Base-by-base conservation (phyloP, 2,888 invertebrate species). In the Ashinkailepas kermadecensis region DNA sequence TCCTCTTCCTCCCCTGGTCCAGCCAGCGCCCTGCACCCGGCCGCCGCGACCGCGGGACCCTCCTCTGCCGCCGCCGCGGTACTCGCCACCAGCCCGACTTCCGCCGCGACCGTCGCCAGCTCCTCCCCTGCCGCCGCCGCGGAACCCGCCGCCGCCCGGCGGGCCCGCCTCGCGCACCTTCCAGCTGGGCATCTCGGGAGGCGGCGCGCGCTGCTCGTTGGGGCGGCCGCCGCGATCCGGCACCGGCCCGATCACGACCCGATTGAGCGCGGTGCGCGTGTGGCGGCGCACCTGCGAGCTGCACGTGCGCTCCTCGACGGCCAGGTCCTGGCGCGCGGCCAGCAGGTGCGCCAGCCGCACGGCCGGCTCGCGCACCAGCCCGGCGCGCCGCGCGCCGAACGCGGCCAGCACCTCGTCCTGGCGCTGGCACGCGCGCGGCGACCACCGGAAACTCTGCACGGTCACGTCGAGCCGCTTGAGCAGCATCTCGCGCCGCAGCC, bases 111-210 rank as follows among this genome's bases (percentile, higher is more conserved):
- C 84, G 59, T 86, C 85, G 78, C 83, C 62, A 25, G 82, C 80
- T 23, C 78, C 83, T 39, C 83, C 81, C 65, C 82, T 81, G 56
- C 83, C 83, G 81, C 87, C 82, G 18, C 85, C 59, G 85, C 85
- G 84, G 86, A 88, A 21, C 21, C 78, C 84, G 86, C 88, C 54
- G 62, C 78, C 82, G 18, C 81, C 81, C n/a, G 82, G 82, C 39
- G 83, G 82, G 62, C 83, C 83, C 15, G 82, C 59, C 78, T 85
- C 84, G 54, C 89, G 86, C 86, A 95, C 94, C 86, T 93, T 92
- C 95, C 97, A 98, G 0, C 95, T 93, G 0, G 98, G 98, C 96
- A 98, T 97, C 89, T 98, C 98, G 0, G 97, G 97, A 0, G 97
- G 96, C 0, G 98, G 98, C 0, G 95, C 93, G 83, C 95, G 94